phyloP scores from a whole-genome alignment of 2,888 invertebrate genomes.

The Ganaspis brasiliensis region DNA sequence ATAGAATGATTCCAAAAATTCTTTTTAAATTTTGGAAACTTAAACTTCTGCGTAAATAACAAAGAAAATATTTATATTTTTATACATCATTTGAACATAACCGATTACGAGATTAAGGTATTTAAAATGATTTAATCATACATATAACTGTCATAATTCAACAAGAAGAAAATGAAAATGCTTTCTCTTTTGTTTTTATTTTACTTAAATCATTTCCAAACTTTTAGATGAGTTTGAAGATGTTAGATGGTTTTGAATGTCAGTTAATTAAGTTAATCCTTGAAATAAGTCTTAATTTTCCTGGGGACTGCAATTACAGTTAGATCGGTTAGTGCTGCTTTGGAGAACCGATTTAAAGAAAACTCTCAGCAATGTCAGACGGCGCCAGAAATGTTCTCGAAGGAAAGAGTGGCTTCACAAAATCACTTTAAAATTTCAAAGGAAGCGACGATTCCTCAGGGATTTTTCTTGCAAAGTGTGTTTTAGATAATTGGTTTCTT shows the following conservation, averaged over 20 bases:
- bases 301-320: slow-evolving; percentile 26
- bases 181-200: neutral
- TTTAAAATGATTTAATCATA: neutral
- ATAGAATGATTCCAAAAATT: no score
- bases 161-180: neutral
- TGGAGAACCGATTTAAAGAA: slow-evolving; percentile 23
- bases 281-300: slow-evolving; percentile 32
- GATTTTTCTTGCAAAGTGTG: slow-evolving; percentile 41
- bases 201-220: slow-evolving; percentile 15
- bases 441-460: slow-evolving; percentile 37
- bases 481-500: slow-evolving; percentile 43
- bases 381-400: slow-evolving; percentile 30
- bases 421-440: slow-evolving; percentile 39
- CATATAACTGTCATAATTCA: no score
- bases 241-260: slow-evolving; percentile 20
- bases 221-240: neutral
- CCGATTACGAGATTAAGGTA: no score
- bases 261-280: slow-evolving; percentile 33
- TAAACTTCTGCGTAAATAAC: no score
- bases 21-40: no score
- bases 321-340: slow-evolving; percentile 14
- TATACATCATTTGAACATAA: no score
- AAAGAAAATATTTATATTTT: no score
- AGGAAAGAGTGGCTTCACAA: slow-evolving; percentile 7
- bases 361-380: slow-evolving; percentile 39